Conservation (phyloP, 1,140 invertebrate species). For the Dendroctonus valens region DNA sequence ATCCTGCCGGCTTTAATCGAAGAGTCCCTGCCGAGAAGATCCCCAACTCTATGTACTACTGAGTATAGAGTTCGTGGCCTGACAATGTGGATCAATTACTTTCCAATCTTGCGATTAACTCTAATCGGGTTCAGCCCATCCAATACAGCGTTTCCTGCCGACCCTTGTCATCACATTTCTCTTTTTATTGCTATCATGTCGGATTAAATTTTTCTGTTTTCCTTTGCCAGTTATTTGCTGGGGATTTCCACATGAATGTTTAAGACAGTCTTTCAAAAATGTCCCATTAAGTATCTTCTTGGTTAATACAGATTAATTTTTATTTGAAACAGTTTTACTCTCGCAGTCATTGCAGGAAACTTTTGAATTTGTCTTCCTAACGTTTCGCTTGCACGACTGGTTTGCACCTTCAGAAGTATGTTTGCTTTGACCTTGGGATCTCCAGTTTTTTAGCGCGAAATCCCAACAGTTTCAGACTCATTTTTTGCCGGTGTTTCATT, state of each 20-base stretch:
- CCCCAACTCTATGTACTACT: conserved; percentile 4
- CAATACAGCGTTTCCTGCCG: conserved; percentile 28
- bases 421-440: too few relatives aligned
- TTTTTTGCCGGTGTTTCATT: too few relatives aligned
- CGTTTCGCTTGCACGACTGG: too few relatives aligned
- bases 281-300: too few relatives aligned
- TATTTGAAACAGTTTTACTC: too few relatives aligned
- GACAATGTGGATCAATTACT: conserved; percentile 41
- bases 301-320: background rate
- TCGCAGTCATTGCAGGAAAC: too few relatives aligned
- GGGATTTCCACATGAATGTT: conserved; percentile 3
- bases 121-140: conserved; percentile 34
- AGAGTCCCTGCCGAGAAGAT: conserved; percentile 17
- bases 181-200: conserved; percentile 27
- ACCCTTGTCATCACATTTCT: conserved; percentile 32
- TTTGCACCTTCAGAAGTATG: too few relatives aligned
- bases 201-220: conserved; percentile 20
- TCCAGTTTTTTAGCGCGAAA: too few relatives aligned
- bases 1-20: conserved; percentile 23
- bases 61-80: conserved; percentile 27
- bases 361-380: too few relatives aligned
- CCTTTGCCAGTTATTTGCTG: background rate
- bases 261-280: too few relatives aligned
- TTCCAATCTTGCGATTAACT: conserved; percentile 38
- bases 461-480: too few relatives aligned